These are phyloP conservation scores for Oncorhynchus mykiss DNA, from an alignment of 2,113 vertebrate genomes.

Conservation along the genomic window DNA sequence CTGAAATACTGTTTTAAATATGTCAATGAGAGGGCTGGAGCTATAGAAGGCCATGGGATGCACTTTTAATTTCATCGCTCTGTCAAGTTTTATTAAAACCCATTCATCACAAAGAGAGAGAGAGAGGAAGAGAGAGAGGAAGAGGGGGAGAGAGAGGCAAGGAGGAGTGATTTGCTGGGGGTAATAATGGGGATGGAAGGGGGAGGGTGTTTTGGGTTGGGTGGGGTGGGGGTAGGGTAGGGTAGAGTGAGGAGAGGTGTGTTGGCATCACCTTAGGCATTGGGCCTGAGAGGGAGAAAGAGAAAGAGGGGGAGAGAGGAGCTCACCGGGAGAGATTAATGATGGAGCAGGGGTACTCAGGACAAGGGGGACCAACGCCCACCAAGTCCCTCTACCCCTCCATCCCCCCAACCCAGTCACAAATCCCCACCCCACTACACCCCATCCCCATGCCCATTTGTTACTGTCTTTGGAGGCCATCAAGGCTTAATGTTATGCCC, in stretches of 20 bases:
- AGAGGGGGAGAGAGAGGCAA: constrained; percentile 31
- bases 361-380: constrained; percentile 48
- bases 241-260: constrained; percentile 38
- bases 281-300: constrained; percentile 13
- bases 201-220: constrained; percentile 4
- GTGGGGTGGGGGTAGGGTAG: constrained; percentile 40
- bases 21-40: constrained; percentile 62
- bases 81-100: constrained; percentile 81
- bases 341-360: constrained; percentile 60
- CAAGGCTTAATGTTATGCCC: constrained; percentile 35
- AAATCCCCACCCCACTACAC: constrained; percentile 19
- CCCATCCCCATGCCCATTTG: constrained; percentile 67
- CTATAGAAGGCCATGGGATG: constrained; percentile 67
- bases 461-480: constrained; percentile 67
- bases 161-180: constrained; percentile 50
- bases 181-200: constrained; percentile 23
- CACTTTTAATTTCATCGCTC: constrained; percentile 80
- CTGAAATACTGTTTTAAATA: constrained; percentile 75
- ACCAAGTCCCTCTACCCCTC: constrained; percentile 2
- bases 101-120: constrained; percentile 73
- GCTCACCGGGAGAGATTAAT: constrained; percentile 72
- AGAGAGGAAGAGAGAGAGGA: constrained; percentile 29
- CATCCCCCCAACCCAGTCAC: constrained; percentile 36
- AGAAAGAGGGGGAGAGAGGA: constrained; percentile 36
- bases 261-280: too few relatives aligned